A percentile compares a stretch with the other conserved stretches of the same genome.
Evolutionary conservation across 2,113 vertebrate genomes (phyloP).

Genomic region (Fulmarus glacialis): DNA sequence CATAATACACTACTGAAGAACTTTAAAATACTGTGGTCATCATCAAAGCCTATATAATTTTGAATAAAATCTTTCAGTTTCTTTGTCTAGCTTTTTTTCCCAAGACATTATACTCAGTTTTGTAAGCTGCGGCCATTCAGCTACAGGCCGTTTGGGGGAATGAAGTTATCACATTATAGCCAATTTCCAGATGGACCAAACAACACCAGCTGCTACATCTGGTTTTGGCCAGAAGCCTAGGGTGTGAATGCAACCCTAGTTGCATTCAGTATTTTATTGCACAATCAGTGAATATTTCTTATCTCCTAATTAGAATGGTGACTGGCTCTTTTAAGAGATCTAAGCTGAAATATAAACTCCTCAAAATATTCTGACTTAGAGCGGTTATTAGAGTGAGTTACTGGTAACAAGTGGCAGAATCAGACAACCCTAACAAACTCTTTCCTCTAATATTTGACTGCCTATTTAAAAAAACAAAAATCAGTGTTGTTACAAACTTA

Average conservation of each 20-base stretch:
- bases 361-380: background rate
- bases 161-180: background rate
- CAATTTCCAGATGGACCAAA: background rate
- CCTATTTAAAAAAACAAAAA: background rate
- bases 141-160: background rate
- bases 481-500: background rate
- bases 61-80: background rate
- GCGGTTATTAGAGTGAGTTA: background rate
- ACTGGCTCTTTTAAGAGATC: background rate
- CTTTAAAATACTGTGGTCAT: background rate
- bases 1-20: background rate
- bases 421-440: background rate
- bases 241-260: background rate
- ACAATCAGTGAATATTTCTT: background rate
- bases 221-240: slow-evolving; percentile 15
- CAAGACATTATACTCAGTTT: background rate
- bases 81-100: background rate
- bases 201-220: slow-evolving; percentile 12
- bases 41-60: background rate
- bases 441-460: background rate
- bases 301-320: background rate
- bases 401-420: background rate
- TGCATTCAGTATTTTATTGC: background rate
- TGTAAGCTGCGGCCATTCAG: background rate
- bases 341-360: background rate